A percentile compares a stretch with the other conserved stretches of the same genome.
Evolutionary conservation across 2,797 vertebrate species (phyloP).

Genomic region (Esox lucius): DNA sequence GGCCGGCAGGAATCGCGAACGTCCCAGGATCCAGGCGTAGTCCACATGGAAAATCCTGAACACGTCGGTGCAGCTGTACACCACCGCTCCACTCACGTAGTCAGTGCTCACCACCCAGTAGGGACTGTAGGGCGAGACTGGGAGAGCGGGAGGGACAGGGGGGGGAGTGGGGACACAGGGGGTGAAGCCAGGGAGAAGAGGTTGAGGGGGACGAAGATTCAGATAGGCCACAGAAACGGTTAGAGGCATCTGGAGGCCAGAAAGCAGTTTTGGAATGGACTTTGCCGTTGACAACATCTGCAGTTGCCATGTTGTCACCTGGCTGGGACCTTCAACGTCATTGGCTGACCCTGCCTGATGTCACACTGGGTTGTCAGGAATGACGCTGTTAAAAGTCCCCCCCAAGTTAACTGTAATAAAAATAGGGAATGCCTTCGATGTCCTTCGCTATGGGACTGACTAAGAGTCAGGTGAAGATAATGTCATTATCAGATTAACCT

Average conservation of each 20-base stretch:
- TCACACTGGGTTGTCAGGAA: too few species aligned
- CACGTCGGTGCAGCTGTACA: conserved; percentile 76
- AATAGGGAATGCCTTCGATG: too few species aligned
- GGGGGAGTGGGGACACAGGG: background rate
- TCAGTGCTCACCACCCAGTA: conserved; percentile 44
- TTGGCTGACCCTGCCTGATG: too few species aligned
- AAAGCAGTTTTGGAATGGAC: background rate
- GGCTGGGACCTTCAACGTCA: background rate
- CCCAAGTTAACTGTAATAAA: too few species aligned
- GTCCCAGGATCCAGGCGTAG: conserved; percentile 75
- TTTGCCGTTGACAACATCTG: background rate
- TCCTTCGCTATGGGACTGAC: background rate
- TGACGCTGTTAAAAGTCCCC: too few species aligned
- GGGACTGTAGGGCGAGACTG: conserved; percentile 67
- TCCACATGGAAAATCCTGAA: conserved; percentile 70
- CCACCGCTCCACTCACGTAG: conserved; percentile 63
- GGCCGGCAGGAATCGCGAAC: conserved; percentile 58
- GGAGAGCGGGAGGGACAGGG: background rate
- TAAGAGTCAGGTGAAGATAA: background rate
- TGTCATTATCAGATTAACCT: background rate
- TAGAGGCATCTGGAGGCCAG: too few species aligned
- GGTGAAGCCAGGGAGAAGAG: background rate
- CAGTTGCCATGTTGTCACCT: too few species aligned
- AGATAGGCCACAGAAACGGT: background rate
- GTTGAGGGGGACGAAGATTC: background rate